These are phyloP conservation scores for Gnathonemus echidnorhynchus DNA, from an alignment of 2,113 vertebrate genomes.

Conservation along the genomic window DNA sequence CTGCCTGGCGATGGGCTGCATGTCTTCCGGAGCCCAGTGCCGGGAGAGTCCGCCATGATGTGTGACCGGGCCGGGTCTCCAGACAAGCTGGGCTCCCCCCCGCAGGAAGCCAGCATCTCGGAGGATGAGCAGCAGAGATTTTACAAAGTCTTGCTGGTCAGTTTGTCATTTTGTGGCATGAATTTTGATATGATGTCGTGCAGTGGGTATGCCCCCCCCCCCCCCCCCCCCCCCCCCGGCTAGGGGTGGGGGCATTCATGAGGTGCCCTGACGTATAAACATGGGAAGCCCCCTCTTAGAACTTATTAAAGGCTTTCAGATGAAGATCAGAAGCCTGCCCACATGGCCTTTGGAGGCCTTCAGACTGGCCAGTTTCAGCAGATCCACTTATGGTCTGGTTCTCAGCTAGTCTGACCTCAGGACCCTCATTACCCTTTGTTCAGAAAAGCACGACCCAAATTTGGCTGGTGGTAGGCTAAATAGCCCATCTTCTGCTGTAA, in stretches of 20 bases:
- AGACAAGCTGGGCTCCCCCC: conserved; percentile 45
- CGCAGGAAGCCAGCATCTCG: conserved; percentile 26
- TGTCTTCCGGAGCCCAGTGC: conserved; percentile 45
- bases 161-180: conserved; percentile 2
- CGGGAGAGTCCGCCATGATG: conserved; percentile 57
- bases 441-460: background rate
- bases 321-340: background rate
- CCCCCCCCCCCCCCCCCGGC: background rate
- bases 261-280: background rate
- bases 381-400: background rate
- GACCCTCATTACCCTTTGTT: background rate
- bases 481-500: background rate
- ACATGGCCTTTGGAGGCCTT: background rate
- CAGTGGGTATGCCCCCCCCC: background rate
- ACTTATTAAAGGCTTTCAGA: background rate
- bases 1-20: conserved; percentile 21
- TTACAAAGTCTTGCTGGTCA: conserved; percentile 74
- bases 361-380: background rate
- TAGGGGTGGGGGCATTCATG: background rate
- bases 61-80: conserved; percentile 46
- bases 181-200: background rate
- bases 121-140: conserved; percentile 62
- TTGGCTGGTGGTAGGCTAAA: background rate
- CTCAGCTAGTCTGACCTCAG: background rate
- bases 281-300: background rate